Evolutionary conservation across 1,140 invertebrate species (phyloP), one percentile per base, ranked within the genome.

Genomic region (Musca vetustissima): DNA sequence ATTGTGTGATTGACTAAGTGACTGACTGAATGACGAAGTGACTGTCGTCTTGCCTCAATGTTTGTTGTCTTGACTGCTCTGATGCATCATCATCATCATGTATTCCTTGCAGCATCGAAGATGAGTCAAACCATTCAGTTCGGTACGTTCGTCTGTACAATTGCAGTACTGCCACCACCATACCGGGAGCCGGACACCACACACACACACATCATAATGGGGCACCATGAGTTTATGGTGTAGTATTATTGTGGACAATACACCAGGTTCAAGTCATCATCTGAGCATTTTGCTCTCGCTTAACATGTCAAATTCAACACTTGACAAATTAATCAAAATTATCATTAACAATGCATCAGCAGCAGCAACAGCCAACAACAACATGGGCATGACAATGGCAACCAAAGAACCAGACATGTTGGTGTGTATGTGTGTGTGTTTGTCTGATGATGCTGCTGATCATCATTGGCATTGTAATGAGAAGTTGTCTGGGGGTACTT

Each of bases 281-380:
- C n/a, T n/a, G n/a, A n/a, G 55, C 55, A 36, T 61, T 61, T 61
- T 61, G 57, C 57, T 61, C 57, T 61, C 57, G 57, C 57, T 61
- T 61, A 61, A 61, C 57, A 61, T 61, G 57, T 61, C 57, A 61
- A 61, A 61, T 61, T 61, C 57, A 61, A 61, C 57, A 61, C 57
- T 61, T 61, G 57, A 61, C 57, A 61, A 61, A 61, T 61, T 61
- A 61, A 61, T 61, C 57, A 61, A 61, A 61, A 61, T 61, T 61
- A 61, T 61, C 57, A 61, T 61, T 61, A 61, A 61, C 57, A 61
- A 61, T 61, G 57, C 57, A 61, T 61, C 57, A 61, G 36, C 36
- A 7, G 13, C 36, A 43, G 36, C 36, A 43, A 43, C 36, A 28
- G 28, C 3, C 28, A 28, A 28, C 28, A 28, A 28, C 36, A 43